Evolutionary conservation across 2,797 vertebrate species (phyloP), one percentile per base, ranked within the genome.

Genomic region (Rhabdophis nuchalis): DNA sequence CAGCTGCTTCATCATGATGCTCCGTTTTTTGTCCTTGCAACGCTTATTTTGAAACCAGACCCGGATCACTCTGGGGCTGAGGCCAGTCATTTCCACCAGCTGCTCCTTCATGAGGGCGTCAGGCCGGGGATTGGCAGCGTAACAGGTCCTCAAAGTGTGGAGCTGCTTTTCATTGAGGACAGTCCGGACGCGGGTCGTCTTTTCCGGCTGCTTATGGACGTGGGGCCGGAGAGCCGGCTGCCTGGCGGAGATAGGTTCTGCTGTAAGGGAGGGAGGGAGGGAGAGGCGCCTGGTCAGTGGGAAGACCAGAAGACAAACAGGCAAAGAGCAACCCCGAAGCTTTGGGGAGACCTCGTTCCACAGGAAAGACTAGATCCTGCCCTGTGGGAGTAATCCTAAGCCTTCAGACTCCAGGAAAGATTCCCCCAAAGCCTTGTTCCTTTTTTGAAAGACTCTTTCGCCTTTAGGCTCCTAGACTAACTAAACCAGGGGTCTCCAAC

Each of bases 1-100:
- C 60, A 99, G 98, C 93, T 99, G 99, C 93, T 99, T 99, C 98
- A 99, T 99, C 96, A 99, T 97, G 88, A 99, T 97, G 96, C 98
- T 98, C 93, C 98, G 97, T 93, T 99, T 99, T 96, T 99, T 99
- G 97, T 99, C 99, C 94, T 99, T 99, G 97, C 99, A 99, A 11
- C 98, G 95, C 97, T 99, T 99, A 97, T 99, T 99, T 96, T 99
- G 99, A 98, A 99, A 99, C 99, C 99, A 99, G 95, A 99, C 99
- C 90, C 99, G 97, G 97, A 99, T 99, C 93, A 99, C 98, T 14
- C 98, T 97, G 46, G 99, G 99, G 87, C 98, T 99, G 91, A 99
- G 98, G 89, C 98, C 98, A 0, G 99, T 99, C 99, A 99, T 99
- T 97, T 99, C 98, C 95, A 99, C 98, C 85, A 99, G 97, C 92